Evolutionary conservation across 1,140 invertebrate species (phyloP).

Genomic region (Aphis craccivora): DNA sequence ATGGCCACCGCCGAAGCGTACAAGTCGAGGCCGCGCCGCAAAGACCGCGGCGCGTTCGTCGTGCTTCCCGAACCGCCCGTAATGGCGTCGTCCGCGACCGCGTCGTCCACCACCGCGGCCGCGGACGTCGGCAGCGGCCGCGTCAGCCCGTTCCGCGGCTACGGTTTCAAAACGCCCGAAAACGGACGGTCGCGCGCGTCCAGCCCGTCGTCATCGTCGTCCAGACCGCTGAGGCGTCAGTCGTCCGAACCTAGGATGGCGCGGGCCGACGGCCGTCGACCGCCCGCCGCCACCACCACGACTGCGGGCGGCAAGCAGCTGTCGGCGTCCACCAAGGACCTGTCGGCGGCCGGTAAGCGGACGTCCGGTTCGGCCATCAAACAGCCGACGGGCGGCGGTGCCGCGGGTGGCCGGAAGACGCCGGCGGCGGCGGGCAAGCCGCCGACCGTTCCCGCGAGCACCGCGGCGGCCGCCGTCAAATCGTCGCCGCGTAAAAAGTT

Average conservation of each 20-base stretch:
- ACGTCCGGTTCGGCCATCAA: not conserved
- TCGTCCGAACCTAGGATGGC: slow-evolving; percentile 19
- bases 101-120: not conserved
- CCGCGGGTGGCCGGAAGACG: not conserved
- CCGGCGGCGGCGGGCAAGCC: not conserved
- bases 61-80: slow-evolving; percentile 18
- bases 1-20: slow-evolving; percentile 2
- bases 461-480: not conserved
- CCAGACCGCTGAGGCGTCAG: not conserved
- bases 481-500: not conserved
- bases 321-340: slow-evolving; percentile 33
- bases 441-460: not conserved
- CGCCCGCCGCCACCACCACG: not conserved
- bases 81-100: not conserved
- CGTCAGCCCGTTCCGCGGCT: slow-evolving; percentile 21
- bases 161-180: slow-evolving; percentile 43
- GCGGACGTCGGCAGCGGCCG: not conserved
- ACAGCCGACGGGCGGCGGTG: not conserved
- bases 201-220: not conserved
- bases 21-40: slow-evolving; percentile 3
- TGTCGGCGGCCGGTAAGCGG: not conserved
- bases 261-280: not conserved
- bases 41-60: slow-evolving; percentile 36
- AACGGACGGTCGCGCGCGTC: slow-evolving; percentile 31
- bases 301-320: not conserved